Percentiles rank a stretch among this genome's conserved stretches.
phyloP scores from a whole-genome alignment of 2,113 vertebrate species.

The Symphodus melops region DNA sequence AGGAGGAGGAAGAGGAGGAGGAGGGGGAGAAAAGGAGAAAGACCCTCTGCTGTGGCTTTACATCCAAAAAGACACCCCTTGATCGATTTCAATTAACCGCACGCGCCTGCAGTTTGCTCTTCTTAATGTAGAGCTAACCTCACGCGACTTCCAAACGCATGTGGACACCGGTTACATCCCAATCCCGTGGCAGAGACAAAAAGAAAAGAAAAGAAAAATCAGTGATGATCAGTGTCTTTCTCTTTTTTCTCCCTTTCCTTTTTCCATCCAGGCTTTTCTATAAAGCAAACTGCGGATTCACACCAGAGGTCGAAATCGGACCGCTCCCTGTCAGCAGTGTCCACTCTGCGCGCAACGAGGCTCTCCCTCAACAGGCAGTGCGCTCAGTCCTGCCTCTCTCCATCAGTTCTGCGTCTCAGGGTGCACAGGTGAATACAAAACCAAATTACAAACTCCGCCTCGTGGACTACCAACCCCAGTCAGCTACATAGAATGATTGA shows the following conservation, averaged over 20 bases:
- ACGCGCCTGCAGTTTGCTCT: slow-evolving; percentile 64
- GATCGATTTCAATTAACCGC: slow-evolving; percentile 69
- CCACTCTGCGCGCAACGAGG: slow-evolving; percentile 34
- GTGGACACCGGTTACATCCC: slow-evolving; percentile 56
- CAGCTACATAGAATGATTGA: slow-evolving; percentile 21
- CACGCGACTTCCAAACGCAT: slow-evolving; percentile 55
- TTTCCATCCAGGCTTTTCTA: slow-evolving; percentile 11
- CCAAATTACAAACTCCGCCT: slow-evolving; percentile 34
- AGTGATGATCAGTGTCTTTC: not conserved
- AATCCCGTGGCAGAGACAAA: slow-evolving; percentile 6
- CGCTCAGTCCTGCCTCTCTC: slow-evolving; percentile 53
- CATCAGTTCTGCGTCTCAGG: slow-evolving; percentile 48
- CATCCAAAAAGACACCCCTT: slow-evolving; percentile 64
- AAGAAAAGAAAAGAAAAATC: slow-evolving; percentile 14
- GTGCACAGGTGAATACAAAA: slow-evolving; percentile 45
- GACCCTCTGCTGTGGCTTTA: slow-evolving; percentile 70
- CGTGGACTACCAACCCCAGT: not conserved
- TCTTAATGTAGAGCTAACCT: slow-evolving; percentile 57
- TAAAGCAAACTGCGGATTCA: slow-evolving; percentile 1
- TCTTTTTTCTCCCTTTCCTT: not conserved
- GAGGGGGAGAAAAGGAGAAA: slow-evolving; percentile 41
- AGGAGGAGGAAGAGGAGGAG: slow-evolving; percentile 41
- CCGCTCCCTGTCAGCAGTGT: slow-evolving; percentile 59
- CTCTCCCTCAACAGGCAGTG: slow-evolving; percentile 47
- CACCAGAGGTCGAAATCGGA: slow-evolving; percentile 9